phyloP scores from a whole-genome alignment of 2,888 invertebrate genomes.

The Eubasilissa splendida region DNA sequence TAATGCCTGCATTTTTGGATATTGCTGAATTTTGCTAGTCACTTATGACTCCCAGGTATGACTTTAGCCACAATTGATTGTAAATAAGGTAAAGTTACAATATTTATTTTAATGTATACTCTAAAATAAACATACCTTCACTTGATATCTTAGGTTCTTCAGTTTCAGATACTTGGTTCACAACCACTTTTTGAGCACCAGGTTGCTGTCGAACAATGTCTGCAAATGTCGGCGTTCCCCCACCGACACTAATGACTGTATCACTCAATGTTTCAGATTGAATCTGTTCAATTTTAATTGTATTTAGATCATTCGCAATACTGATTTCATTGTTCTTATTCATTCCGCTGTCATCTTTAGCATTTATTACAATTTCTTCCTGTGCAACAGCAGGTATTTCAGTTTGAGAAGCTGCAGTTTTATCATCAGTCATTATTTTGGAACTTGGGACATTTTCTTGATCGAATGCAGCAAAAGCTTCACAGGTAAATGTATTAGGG shows the following conservation, averaged over 20 bases:
- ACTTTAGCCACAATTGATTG: too few species aligned
- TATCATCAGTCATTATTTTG: too few species aligned
- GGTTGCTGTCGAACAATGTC: conserved; percentile 42
- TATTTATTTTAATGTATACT: too few species aligned
- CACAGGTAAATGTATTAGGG: conserved; percentile 48
- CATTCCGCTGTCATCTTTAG: not conserved
- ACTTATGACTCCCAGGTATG: too few species aligned
- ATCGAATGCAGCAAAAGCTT: conserved; percentile 50
- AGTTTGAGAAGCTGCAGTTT: not conserved
- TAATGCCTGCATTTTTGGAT: too few species aligned
- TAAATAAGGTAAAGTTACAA: too few species aligned
- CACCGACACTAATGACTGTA: conserved; percentile 19
- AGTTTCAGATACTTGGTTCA: conserved; percentile 5
- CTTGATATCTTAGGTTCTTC: not conserved
- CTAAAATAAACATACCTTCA: not conserved
- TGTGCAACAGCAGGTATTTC: not conserved
- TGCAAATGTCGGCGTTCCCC: conserved; percentile 41
- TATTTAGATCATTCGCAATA: not conserved
- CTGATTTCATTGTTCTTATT: not conserved
- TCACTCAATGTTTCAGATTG: conserved; percentile 35
- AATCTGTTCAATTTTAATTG: conserved; percentile 36
- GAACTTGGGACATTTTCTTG: conserved; percentile 24
- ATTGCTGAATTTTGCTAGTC: too few species aligned
- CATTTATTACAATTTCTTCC: not conserved
- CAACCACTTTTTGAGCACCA: conserved; percentile 31